Conservation (phyloP, 2,888 invertebrate species). For the Apamea monoglypha region DNA sequence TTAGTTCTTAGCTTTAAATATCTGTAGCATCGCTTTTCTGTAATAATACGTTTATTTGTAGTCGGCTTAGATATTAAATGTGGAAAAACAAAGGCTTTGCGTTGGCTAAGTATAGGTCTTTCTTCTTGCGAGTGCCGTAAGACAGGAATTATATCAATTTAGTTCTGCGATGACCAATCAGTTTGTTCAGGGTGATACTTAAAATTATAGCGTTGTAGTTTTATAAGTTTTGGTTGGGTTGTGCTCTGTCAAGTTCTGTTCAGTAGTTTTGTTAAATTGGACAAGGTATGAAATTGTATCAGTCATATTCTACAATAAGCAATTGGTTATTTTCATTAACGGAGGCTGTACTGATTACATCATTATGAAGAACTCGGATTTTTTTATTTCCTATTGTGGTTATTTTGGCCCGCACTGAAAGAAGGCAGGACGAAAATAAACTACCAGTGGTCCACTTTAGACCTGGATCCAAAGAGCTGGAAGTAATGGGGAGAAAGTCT, state of each 20-base stretch:
- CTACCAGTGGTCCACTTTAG: background rate
- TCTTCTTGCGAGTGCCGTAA: conserved; percentile 19
- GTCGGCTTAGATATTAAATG: conserved; percentile 32
- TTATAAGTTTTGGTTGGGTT: background rate
- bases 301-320: background rate
- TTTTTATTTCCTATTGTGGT: background rate
- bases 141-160: conserved; percentile 47
- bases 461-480: background rate
- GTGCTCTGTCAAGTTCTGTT: background rate
- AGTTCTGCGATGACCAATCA: conserved; percentile 23
- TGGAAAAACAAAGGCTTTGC: conserved; percentile 48
- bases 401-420: too few relatives aligned
- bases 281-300: background rate
- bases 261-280: background rate
- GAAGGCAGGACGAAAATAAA: background rate
- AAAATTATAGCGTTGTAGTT: background rate
- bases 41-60: conserved; percentile 46
- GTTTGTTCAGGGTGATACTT: background rate
- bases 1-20: conserved; percentile 33
- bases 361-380: too few relatives aligned
- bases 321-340: background rate
- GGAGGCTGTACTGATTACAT: background rate
- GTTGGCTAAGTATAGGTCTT: conserved; percentile 43
- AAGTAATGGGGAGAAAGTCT: background rate
- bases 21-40: conserved; percentile 29